phyloP scores from a whole-genome alignment of 2,797 vertebrate species.

The Chaenodraco wilsoni region DNA sequence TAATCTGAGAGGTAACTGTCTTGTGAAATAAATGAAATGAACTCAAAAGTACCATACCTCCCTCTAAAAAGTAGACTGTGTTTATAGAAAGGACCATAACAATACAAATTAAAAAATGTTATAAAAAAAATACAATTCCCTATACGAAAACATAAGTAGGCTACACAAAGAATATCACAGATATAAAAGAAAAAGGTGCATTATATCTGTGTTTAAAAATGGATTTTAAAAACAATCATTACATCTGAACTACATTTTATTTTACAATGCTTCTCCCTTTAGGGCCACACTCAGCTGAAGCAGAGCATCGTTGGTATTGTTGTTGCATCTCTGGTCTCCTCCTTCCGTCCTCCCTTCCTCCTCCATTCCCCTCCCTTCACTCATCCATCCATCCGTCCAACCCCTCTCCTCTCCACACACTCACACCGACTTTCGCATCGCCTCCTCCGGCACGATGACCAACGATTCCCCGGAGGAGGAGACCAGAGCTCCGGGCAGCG shows the following conservation, averaged over 20 bases:
- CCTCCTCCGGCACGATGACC: slow-evolving; percentile 78
- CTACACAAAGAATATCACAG: too few relatives aligned
- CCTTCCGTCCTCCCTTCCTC: slow-evolving; percentile 42
- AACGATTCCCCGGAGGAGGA: slow-evolving; percentile 81
- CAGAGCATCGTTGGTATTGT: slow-evolving; percentile 50
- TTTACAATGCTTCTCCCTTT: slow-evolving; percentile 59
- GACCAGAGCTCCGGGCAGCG: slow-evolving; percentile 52
- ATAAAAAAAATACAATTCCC: too few relatives aligned
- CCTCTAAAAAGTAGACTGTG: too few relatives aligned
- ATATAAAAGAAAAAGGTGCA: neutral
- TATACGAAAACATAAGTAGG: too few relatives aligned
- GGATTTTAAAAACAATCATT: too few relatives aligned
- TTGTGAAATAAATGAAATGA: too few relatives aligned
- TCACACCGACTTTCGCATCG: slow-evolving; percentile 62
- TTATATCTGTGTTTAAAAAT: neutral
- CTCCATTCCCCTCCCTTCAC: slow-evolving; percentile 37
- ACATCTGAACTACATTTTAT: neutral
- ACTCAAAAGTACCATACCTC: too few relatives aligned
- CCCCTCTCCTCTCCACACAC: slow-evolving; percentile 43
- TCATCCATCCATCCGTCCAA: slow-evolving; percentile 43
- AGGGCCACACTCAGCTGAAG: slow-evolving; percentile 57
- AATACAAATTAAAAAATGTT: too few relatives aligned
- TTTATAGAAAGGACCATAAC: too few relatives aligned
- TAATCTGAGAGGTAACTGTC: too few relatives aligned
- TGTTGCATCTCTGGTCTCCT: slow-evolving; percentile 64